Percentiles rank a stretch among this genome's conserved stretches.
These are phyloP conservation scores for Tupiocoris notatus DNA, from an alignment of 2,888 invertebrate species.

Conservation along the genomic window DNA sequence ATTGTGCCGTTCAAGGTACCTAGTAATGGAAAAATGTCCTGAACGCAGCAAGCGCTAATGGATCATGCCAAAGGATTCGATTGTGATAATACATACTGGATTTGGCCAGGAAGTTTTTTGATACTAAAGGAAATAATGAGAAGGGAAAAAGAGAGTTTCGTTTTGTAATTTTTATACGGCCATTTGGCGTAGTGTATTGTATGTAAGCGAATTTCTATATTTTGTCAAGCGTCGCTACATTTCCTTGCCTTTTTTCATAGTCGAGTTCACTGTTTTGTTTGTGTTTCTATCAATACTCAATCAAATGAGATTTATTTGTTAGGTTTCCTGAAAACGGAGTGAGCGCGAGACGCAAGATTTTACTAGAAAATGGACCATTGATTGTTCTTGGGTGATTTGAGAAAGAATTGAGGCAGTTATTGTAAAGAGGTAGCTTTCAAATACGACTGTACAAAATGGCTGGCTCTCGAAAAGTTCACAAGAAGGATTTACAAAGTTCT, in stretches of 20 bases:
- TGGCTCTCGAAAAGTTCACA: no score
- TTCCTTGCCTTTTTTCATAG: neutral
- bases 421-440: no score
- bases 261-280: no score
- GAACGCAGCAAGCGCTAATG: slow-evolving; percentile 6
- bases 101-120: slow-evolving; percentile 45
- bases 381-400: no score
- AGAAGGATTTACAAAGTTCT: no score
- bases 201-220: slow-evolving; percentile 42
- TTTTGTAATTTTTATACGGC: slow-evolving; percentile 48
- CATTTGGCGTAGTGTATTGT: slow-evolving; percentile 45
- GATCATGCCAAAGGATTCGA: slow-evolving; percentile 46
- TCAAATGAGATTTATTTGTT: no score
- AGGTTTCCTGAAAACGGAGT: no score
- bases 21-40: neutral
- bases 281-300: no score
- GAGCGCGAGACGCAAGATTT: no score
- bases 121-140: slow-evolving; percentile 39
- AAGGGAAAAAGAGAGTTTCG: slow-evolving; percentile 25
- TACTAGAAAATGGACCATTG: no score
- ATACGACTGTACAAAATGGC: no score
- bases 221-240: slow-evolving; percentile 26
- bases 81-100: slow-evolving; percentile 45
- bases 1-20: neutral
- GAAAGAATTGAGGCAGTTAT: no score